Conservation (phyloP, 2,797 vertebrate species). For the Crax fasciolata region DNA sequence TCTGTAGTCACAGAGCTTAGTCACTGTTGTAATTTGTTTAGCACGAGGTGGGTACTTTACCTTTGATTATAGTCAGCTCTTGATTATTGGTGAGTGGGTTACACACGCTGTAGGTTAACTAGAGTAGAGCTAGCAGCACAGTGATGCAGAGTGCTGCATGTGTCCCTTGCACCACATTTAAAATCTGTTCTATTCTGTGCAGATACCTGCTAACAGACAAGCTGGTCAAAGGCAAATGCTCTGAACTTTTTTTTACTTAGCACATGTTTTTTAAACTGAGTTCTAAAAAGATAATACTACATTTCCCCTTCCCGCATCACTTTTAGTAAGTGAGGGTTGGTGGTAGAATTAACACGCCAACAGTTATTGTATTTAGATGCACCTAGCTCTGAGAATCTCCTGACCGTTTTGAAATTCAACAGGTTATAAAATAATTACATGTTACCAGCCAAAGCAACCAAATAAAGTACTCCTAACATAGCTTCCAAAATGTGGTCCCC, state of each 20-base stretch:
- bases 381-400: background rate
- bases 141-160: accelerated
- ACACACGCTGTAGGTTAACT: background rate
- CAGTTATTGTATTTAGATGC: background rate
- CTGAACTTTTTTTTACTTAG: background rate
- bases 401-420: background rate
- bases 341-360: background rate
- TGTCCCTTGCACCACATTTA: background rate
- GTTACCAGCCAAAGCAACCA: background rate
- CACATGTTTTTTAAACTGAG: background rate
- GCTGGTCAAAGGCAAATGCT: background rate
- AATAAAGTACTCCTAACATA: background rate
- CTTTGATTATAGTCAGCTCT: background rate
- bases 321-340: background rate
- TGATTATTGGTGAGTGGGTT: background rate
- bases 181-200: background rate
- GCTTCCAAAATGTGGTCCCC: background rate
- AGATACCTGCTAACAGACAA: background rate
- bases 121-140: background rate
- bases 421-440: background rate
- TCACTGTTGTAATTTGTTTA: background rate
- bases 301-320: background rate
- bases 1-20: background rate
- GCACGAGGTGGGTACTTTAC: background rate
- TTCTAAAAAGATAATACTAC: background rate